These are phyloP conservation scores for Parascotia fuliginaria DNA, from an alignment of 2,888 invertebrate genomes.

Conservation along the genomic window DNA sequence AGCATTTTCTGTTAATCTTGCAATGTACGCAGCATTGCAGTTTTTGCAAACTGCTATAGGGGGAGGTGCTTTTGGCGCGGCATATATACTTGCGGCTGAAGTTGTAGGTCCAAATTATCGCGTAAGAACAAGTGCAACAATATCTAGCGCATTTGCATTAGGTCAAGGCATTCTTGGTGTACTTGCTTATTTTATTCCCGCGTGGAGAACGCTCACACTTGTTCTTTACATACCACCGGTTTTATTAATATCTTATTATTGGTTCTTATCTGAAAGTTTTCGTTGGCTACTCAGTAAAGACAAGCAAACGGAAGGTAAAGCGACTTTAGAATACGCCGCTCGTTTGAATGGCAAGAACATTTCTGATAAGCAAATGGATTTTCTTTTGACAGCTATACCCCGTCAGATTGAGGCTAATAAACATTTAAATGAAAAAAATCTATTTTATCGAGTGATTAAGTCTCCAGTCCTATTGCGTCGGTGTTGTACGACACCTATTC, in stretches of 20 bases:
- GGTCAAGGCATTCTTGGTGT: conserved; percentile 90
- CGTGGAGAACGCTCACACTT: conserved; percentile 89
- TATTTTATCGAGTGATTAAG: conserved; percentile 76
- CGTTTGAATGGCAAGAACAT: conserved; percentile 85
- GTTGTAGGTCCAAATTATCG: conserved; percentile 90
- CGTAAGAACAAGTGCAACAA: conserved; percentile 89
- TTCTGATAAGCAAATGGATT: conserved; percentile 74
- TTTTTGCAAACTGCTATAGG: conserved; percentile 75
- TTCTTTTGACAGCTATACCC: conserved; percentile 63
- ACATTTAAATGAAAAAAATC: conserved; percentile 42
- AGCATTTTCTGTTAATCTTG: conserved; percentile 75
- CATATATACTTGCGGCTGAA: conserved; percentile 88
- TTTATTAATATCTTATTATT: conserved; percentile 87
- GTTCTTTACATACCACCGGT: conserved; percentile 89
- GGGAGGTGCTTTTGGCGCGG: conserved; percentile 74
- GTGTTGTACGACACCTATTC: conserved; percentile 89
- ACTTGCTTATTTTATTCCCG: conserved; percentile 88
- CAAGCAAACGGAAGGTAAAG: conserved; percentile 86
- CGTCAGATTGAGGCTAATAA: conserved; percentile 47
- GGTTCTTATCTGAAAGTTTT: conserved; percentile 89
- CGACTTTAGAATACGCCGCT: conserved; percentile 86
- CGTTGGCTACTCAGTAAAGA: conserved; percentile 91
- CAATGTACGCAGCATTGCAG: conserved; percentile 72
- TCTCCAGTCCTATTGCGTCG: conserved; percentile 85
- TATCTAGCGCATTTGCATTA: conserved; percentile 89